phyloP scores from a whole-genome alignment of 1,140 invertebrate species.

The Alviniconcha marisindica region DNA sequence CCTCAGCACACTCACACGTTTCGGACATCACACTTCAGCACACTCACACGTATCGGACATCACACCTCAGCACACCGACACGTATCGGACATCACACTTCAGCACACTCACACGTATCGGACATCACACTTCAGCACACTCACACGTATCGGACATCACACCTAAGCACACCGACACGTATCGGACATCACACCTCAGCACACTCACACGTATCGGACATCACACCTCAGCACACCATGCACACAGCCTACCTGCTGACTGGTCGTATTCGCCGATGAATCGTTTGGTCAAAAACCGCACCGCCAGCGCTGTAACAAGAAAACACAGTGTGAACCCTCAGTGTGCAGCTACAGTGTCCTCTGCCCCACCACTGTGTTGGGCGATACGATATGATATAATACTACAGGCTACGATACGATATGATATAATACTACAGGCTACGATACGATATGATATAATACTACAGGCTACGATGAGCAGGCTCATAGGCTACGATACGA shows the following conservation, averaged over 20 bases:
- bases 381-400: too few relatives aligned
- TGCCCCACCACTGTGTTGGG: too few relatives aligned
- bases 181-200: not conserved
- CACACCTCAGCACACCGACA: too few relatives aligned
- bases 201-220: not conserved
- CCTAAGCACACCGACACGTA: not conserved
- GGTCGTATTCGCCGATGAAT: conserved; percentile 70
- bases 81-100: not conserved
- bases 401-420: too few relatives aligned
- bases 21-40: not conserved
- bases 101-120: not conserved
- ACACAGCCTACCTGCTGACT: conserved; percentile 60
- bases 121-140: not conserved
- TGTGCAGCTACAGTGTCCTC: too few relatives aligned
- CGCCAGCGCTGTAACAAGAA: conserved; percentile 59
- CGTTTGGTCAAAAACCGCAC: conserved; percentile 67
- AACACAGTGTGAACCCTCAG: too few relatives aligned
- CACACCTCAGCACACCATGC: not conserved
- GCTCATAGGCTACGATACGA: too few relatives aligned
- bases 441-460: too few relatives aligned
- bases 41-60: too few relatives aligned
- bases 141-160: not conserved
- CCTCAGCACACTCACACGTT: not conserved
- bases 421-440: too few relatives aligned
- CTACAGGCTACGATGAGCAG: too few relatives aligned